Percentiles rank a stretch among this genome's conserved stretches.
These are phyloP conservation scores for Mnemiopsis leidyi DNA, from an alignment of 37 sponge, comb jelly and placozoan species.

Conservation along the genomic window DNA sequence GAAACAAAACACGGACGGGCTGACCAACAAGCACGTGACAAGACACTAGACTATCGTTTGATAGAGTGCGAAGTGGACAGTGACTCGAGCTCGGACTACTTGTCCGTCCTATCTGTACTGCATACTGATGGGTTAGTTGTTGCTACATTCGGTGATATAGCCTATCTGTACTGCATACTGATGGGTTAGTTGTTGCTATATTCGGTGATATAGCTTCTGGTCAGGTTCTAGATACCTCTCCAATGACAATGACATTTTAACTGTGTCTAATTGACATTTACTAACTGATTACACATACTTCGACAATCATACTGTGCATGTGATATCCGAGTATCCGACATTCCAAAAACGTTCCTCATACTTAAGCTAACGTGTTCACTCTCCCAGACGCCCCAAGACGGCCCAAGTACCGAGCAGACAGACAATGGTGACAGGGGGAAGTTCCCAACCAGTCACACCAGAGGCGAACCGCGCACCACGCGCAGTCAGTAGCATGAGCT, in stretches of 20 bases:
- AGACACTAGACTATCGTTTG: not conserved
- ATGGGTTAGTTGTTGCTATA: not conserved
- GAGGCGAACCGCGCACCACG: not conserved
- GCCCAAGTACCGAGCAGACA: constrained; percentile 1
- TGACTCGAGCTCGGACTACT: not conserved
- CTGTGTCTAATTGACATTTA: no score
- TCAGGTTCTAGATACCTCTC: no score
- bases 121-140: not conserved
- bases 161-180: not conserved
- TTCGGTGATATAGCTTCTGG: no score
- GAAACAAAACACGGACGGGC: not conserved
- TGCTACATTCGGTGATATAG: no score
- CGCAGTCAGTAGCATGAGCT: constrained; percentile 21
- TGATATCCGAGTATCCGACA: no score
- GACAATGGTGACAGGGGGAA: not conserved
- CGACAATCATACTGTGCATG: no score
- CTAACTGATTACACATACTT: no score
- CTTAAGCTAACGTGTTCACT: no score
- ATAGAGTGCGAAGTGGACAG: not conserved
- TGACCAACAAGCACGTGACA: not conserved
- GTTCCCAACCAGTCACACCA: not conserved
- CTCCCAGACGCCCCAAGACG: constrained; percentile 32
- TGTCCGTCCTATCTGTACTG: not conserved
- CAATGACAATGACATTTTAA: no score
- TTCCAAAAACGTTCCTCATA: no score